Percentiles rank a stretch among this genome's conserved stretches.
Evolutionary conservation across 2,888 invertebrate species (phyloP).

Genomic region (Scaptomyza flava): DNA sequence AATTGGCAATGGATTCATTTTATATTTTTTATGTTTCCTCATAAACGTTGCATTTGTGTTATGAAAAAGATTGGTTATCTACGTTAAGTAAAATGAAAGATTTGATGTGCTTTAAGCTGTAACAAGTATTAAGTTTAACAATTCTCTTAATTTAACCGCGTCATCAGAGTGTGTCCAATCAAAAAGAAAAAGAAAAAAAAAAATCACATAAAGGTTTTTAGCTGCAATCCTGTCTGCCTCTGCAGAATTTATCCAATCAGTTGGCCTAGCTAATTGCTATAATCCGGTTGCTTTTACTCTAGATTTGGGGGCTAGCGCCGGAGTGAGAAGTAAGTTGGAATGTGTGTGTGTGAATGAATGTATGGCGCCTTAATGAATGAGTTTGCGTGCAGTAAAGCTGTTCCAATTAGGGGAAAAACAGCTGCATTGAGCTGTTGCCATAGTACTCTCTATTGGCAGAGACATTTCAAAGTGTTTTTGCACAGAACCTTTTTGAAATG

Average conservation of each 20-base stretch:
- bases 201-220: slow-evolving; percentile 2
- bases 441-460: slow-evolving; percentile 6
- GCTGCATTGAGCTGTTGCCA: slow-evolving; percentile 17
- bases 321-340: not conserved
- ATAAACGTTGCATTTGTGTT: too few relatives aligned
- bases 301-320: not conserved
- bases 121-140: not conserved
- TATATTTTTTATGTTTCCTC: too few relatives aligned
- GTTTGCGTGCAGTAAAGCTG: slow-evolving; percentile 55
- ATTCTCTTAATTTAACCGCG: not conserved
- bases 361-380: slow-evolving; percentile 45
- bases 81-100: not conserved
- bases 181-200: not conserved
- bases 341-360: not conserved
- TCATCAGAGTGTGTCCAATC: slow-evolving; percentile 5
- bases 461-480: slow-evolving; percentile 6
- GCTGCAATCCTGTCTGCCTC: not conserved
- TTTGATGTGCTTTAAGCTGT: not conserved
- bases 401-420: slow-evolving; percentile 43
- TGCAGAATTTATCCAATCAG: slow-evolving; percentile 26
- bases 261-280: slow-evolving; percentile 59
- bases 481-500: slow-evolving; percentile 23
- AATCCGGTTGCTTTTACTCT: slow-evolving; percentile 34
- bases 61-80: too few relatives aligned
- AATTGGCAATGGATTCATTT: not conserved